Base-by-base conservation (phyloP, 2,113 vertebrate species). In the Danionella cerebrum region DNA sequence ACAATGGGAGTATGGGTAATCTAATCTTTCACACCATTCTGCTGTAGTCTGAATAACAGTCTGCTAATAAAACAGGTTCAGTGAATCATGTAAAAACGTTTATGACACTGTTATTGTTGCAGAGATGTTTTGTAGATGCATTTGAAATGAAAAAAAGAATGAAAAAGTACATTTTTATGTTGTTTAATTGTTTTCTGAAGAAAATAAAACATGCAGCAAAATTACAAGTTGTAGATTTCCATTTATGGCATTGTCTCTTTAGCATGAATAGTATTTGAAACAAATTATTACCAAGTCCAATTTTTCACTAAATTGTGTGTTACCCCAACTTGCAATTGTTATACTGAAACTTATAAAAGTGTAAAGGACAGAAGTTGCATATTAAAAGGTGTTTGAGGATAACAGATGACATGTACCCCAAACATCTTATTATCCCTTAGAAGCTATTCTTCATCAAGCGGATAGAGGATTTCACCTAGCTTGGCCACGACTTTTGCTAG, bases 381-480 rank as follows among this genome's bases (percentile, higher is more conserved):
- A 8, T 42, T 42, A 19, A 21, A 59, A 11, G 14, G n/a, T 5
- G 11, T 42, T 59, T 27, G n/a, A n/a, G n/a, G n/a, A 8, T 16
- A 14, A 13, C n/a, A 50, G 14, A 33, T n/a, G 25, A 53, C 27
- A 53, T 19, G 10, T 31, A 31, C 9, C 41, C 9, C 16, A 3
- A 62, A 33, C 12, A 63, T 63, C 16, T 22, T 47, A 29, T 47
- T 47, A 63, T 29, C 27, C 8, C 6, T 1, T 10, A 31, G 47
- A 63, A 63, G 25, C 58, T 13, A 24, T 38, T 53, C 53, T 12
- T 19, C 41, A 44, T 45, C 58, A 62, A 31, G 59, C 27, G 42
- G 59, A 48, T 63, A 63, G 42, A 63, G 42, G 59, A 63, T 48
- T 63, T 47, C 27, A 48, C 27, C 27, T 55, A n/a, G 33, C 6